Conservation (phyloP, 2,113 vertebrate species). For the Mustelus asterias region DNA sequence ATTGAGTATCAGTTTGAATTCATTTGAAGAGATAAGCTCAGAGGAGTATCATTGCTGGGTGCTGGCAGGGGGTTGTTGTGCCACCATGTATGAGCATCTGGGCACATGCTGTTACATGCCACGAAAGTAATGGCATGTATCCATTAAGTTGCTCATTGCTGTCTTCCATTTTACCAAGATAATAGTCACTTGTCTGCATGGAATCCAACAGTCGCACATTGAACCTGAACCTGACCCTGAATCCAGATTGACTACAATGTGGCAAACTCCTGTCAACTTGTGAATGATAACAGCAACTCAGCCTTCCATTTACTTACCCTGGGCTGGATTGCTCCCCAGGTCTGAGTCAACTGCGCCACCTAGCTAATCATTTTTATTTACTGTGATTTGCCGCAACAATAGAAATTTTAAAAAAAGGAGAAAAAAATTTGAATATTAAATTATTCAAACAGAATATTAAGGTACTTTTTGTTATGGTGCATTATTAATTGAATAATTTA, state of each 20-base stretch:
- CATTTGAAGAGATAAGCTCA: conserved; percentile 23
- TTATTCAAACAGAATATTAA: conserved; percentile 35
- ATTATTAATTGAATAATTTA: conserved; percentile 37
- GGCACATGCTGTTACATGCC: background rate
- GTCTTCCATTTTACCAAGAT: conserved; percentile 19
- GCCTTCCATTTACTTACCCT: background rate
- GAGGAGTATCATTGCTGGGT: background rate
- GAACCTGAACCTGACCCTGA: conserved; percentile 12
- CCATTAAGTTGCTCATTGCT: background rate
- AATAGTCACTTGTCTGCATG: background rate
- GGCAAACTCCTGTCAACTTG: background rate
- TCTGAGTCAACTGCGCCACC: conserved; percentile 35
- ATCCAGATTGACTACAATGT: background rate
- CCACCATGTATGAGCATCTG: background rate
- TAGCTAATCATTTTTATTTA: conserved; percentile 22
- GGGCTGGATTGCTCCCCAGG: conserved; percentile 16
- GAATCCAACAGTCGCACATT: background rate
- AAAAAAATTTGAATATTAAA: conserved; percentile 18
- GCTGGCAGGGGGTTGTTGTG: conserved; percentile 6
- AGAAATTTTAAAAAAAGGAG: background rate
- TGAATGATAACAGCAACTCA: background rate
- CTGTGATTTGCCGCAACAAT: background rate
- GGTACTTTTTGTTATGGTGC: conserved; percentile 26
- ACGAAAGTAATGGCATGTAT: conserved; percentile 6
- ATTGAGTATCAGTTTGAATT: background rate